Percentiles rank a stretch among this genome's conserved stretches.
These are phyloP conservation scores for Drosophila saltans DNA, from an alignment of 1,140 invertebrate species.

Conservation along the genomic window DNA sequence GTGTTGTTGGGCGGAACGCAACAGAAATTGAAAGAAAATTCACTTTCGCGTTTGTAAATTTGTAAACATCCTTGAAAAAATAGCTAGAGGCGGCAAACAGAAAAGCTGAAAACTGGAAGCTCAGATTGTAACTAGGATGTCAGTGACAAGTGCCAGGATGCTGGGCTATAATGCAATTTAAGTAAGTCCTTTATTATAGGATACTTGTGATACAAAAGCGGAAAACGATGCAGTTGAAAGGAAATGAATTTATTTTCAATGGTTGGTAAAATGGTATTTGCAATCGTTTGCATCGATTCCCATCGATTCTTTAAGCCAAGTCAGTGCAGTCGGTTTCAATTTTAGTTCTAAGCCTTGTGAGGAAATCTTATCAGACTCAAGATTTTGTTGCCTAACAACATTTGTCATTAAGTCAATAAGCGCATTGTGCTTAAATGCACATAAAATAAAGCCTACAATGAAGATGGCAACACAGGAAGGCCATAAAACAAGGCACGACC, in stretches of 20 bases:
- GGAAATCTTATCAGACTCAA: constrained; percentile 3
- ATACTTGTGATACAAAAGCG: constrained; percentile 19
- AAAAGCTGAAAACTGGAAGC: constrained; percentile 37
- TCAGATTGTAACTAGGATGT: constrained; percentile 46
- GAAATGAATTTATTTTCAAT: constrained; percentile 20
- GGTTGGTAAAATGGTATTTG: neutral
- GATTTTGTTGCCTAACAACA: constrained; percentile 65
- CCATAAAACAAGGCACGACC: constrained; percentile 37
- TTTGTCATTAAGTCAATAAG: constrained; percentile 81
- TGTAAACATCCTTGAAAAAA: constrained; percentile 81
- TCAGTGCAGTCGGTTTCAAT: neutral
- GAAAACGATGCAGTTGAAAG: constrained; percentile 26
- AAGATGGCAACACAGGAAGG: constrained; percentile 37
- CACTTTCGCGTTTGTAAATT: constrained; percentile 80
- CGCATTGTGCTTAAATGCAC: constrained; percentile 79
- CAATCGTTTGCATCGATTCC: neutral
- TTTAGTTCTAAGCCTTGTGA: neutral
- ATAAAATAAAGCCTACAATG: constrained; percentile 76
- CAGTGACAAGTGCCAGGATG: constrained; percentile 57
- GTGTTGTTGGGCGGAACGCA: constrained; percentile 36
- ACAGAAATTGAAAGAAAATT: constrained; percentile 80
- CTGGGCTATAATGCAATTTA: constrained; percentile 56
- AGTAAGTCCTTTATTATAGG: constrained; percentile 56
- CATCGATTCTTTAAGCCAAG: neutral
- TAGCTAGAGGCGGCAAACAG: constrained; percentile 36